These are phyloP conservation scores for Pediacus dermestoides DNA, from an alignment of 2,888 invertebrate species.

Conservation along the genomic window DNA sequence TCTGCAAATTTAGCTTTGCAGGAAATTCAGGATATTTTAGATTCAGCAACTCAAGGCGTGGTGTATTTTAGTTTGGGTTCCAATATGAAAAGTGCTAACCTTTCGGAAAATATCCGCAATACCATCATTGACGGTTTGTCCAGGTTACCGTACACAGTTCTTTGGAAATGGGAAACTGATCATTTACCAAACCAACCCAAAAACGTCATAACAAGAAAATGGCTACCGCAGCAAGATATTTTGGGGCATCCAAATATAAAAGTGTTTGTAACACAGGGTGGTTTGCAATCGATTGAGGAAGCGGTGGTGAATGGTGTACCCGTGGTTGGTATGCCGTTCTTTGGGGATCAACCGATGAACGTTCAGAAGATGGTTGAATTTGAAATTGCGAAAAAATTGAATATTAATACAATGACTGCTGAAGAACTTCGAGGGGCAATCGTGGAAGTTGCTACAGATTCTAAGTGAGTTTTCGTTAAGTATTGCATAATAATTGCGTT, in stretches of 20 bases:
- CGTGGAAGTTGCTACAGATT: not conserved
- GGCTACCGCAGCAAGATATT: slow-evolving; percentile 31
- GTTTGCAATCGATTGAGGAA: slow-evolving; percentile 15
- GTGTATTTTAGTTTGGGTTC: slow-evolving; percentile 24
- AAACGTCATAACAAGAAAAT: slow-evolving; percentile 37
- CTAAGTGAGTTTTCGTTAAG: too few relatives aligned
- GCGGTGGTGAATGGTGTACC: slow-evolving; percentile 22
- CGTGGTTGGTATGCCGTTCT: slow-evolving; percentile 25
- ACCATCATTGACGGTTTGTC: slow-evolving; percentile 20
- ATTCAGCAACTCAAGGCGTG: slow-evolving; percentile 19
- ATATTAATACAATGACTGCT: not conserved
- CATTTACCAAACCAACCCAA: slow-evolving; percentile 34
- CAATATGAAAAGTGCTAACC: slow-evolving; percentile 21
- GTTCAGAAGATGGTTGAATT: not conserved
- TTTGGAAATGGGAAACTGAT: slow-evolving; percentile 46
- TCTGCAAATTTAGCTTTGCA: slow-evolving; percentile 15
- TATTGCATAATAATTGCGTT: too few relatives aligned
- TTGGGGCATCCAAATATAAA: slow-evolving; percentile 13
- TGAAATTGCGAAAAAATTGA: not conserved
- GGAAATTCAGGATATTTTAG: slow-evolving; percentile 20
- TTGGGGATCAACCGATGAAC: slow-evolving; percentile 18
- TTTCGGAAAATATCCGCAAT: slow-evolving; percentile 15
- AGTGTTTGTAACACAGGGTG: too few relatives aligned
- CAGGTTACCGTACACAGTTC: slow-evolving; percentile 33
- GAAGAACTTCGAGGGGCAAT: not conserved